These are phyloP conservation scores for Alitta virens DNA, from an alignment of 2,888 invertebrate genomes.

Conservation along the genomic window DNA sequence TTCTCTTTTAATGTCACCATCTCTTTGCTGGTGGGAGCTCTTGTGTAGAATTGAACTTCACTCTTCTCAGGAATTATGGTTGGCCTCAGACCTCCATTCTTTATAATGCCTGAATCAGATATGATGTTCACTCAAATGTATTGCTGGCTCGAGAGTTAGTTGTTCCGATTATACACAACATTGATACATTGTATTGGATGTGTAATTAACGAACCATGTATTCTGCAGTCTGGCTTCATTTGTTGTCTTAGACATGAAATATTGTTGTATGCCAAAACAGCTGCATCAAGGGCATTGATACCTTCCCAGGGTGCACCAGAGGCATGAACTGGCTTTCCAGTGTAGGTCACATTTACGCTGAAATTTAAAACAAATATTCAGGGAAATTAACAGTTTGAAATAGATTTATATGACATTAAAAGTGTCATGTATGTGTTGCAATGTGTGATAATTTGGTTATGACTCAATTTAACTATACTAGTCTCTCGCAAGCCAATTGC, in stretches of 20 bases:
- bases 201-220: constrained; percentile 53
- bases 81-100: constrained; percentile 36
- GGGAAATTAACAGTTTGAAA: too few relatives aligned
- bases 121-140: too few relatives aligned
- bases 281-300: constrained; percentile 57
- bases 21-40: constrained; percentile 39
- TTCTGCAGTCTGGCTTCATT: constrained; percentile 52
- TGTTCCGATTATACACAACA: too few relatives aligned
- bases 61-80: constrained; percentile 43
- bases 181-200: too few relatives aligned
- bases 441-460: too few relatives aligned
- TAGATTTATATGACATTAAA: too few relatives aligned
- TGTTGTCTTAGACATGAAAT: constrained; percentile 54
- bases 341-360: constrained; percentile 26
- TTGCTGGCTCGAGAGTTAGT: too few relatives aligned
- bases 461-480: too few relatives aligned
- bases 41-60: constrained; percentile 35
- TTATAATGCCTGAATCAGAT: constrained; percentile 37
- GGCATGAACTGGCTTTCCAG: constrained; percentile 27
- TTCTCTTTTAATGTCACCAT: constrained; percentile 33
- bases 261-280: constrained; percentile 51
- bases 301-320: constrained; percentile 46
- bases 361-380: neutral
- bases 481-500: too few relatives aligned
- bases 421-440: too few relatives aligned